Percentiles rank a stretch among this genome's conserved stretches.
Evolutionary conservation across 1,140 invertebrate genomes (phyloP).

Genomic region (Matsumurasca onukii): DNA sequence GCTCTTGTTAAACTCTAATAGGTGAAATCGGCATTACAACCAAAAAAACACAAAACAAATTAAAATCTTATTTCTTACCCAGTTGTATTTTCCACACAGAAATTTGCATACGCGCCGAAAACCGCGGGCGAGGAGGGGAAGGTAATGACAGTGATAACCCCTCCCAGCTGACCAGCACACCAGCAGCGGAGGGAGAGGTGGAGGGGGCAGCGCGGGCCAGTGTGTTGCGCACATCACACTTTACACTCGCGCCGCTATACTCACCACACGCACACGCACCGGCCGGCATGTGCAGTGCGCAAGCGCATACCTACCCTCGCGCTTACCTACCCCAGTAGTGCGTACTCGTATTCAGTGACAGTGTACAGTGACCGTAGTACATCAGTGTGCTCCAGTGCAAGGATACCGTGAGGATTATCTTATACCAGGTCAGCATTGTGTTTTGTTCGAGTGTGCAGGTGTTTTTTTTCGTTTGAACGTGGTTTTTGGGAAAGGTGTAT

Average conservation of each 20-base stretch:
- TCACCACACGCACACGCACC: too few species aligned
- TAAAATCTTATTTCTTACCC: too few species aligned
- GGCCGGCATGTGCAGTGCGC: not conserved
- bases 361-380: not conserved
- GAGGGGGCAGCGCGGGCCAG: not conserved
- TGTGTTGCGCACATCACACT: not conserved
- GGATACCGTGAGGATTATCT: not conserved
- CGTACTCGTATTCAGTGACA: not conserved
- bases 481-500: too few species aligned
- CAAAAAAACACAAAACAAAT: too few species aligned
- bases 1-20: too few species aligned
- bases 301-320: not conserved
- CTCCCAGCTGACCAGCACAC: not conserved
- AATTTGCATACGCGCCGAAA: too few species aligned
- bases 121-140: not conserved
- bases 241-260: too few species aligned
- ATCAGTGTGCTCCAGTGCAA: not conserved
- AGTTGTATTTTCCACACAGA: too few species aligned
- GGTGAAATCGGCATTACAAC: too few species aligned
- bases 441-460: too few species aligned
- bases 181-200: not conserved
- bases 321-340: too few species aligned
- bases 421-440: not conserved
- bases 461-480: too few species aligned
- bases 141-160: not conserved